Evolutionary conservation across 2,113 vertebrate genomes (phyloP).

Genomic region (Danionella cerebrum): DNA sequence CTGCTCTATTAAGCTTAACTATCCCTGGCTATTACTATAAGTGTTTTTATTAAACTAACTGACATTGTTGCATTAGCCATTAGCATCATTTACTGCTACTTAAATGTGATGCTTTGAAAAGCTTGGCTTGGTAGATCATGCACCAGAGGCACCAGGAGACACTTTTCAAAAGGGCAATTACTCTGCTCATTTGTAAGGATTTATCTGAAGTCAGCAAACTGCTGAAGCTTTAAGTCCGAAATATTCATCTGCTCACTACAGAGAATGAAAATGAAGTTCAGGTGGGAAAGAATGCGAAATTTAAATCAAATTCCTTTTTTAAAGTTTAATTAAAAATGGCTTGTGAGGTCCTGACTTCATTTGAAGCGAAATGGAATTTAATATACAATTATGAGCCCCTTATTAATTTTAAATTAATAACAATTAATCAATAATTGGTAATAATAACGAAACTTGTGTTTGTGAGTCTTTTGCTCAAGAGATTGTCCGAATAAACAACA

Average conservation of each 20-base stretch:
- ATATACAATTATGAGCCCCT: too few species aligned
- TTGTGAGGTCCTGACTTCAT: too few species aligned
- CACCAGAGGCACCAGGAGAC: neutral
- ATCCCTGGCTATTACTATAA: conserved; percentile 1
- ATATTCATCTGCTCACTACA: neutral
- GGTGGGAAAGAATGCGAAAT: too few species aligned
- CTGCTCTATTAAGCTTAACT: conserved; percentile 20
- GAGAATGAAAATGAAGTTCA: neutral
- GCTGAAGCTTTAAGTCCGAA: neutral
- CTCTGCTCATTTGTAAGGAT: conserved; percentile 30
- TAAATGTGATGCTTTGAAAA: neutral
- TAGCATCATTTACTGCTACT: neutral
- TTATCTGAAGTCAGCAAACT: conserved; percentile 39
- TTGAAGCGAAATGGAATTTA: too few species aligned
- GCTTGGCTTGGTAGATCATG: neutral
- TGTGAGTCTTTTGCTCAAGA: too few species aligned
- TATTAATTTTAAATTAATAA: too few species aligned
- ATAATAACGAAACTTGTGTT: too few species aligned
- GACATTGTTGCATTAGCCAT: neutral
- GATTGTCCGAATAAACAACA: too few species aligned
- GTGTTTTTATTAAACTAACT: conserved; percentile 4
- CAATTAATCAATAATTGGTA: too few species aligned
- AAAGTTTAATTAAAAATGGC: too few species aligned
- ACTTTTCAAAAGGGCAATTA: conserved; percentile 34
- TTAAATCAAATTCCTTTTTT: too few species aligned